Conservation (phyloP, 2,888 invertebrate species). For the Cerceris rybyensis region DNA sequence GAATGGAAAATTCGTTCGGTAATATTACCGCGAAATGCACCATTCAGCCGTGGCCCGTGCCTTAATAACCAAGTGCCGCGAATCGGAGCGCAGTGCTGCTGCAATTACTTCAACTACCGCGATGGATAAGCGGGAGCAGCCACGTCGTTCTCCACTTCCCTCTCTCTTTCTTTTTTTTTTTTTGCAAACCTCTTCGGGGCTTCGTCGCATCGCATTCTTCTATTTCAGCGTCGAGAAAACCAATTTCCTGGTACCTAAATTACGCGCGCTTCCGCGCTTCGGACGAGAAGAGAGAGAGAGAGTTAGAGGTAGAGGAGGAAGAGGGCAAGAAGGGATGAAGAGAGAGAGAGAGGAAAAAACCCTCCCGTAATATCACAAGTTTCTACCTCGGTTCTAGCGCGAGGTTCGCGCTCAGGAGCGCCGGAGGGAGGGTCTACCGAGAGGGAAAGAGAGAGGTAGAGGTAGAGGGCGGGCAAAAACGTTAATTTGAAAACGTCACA, state of each 20-base stretch:
- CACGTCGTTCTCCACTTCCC: constrained; percentile 5
- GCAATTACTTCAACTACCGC: constrained; percentile 49
- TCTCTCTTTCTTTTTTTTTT: background rate
- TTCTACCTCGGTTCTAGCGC: constrained; percentile 75
- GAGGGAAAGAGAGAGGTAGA: constrained; percentile 48
- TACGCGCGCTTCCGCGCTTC: constrained; percentile 75
- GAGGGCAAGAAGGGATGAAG: background rate
- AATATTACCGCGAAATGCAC: constrained; percentile 40
- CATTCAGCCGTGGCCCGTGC: constrained; percentile 18
- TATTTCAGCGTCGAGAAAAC: constrained; percentile 82
- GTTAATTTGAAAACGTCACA: constrained; percentile 82
- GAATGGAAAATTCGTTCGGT: constrained; percentile 61
- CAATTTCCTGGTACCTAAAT: constrained; percentile 82
- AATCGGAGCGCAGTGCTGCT: constrained; percentile 47
- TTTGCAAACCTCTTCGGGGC: constrained; percentile 48
- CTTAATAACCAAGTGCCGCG: constrained; percentile 61
- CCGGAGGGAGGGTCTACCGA: constrained; percentile 58
- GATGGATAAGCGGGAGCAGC: constrained; percentile 42
- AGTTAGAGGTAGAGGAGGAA: constrained; percentile 8
- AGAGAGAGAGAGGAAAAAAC: constrained; percentile 74
- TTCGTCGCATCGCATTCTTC: constrained; percentile 80
- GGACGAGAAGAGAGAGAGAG: constrained; percentile 22
- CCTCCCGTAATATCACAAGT: constrained; percentile 79
- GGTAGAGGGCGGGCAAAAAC: constrained; percentile 76
- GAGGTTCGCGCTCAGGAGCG: constrained; percentile 68